Evolutionary conservation across 2,888 invertebrate genomes (phyloP), one percentile per base, ranked within the genome.

Genomic region (Drosophila mimetica): DNA sequence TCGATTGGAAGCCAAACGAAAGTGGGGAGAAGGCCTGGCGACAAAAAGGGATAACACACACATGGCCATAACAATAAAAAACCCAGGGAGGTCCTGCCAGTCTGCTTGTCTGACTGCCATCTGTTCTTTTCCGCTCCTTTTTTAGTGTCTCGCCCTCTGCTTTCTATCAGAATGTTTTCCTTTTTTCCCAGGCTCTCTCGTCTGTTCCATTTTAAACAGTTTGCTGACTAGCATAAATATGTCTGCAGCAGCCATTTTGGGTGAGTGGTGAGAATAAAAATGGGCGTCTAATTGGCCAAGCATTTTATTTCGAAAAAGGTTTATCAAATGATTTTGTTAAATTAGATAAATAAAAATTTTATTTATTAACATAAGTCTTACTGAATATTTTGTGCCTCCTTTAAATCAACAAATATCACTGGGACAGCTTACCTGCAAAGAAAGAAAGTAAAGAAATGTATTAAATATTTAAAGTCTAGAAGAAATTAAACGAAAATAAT

Each of bases 141-240:
- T 32, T 69, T 69, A 34, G 44, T 51, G 58, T 50, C 44, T 32
- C 30, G 48, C 30, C 42, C 16, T 51, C 20, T 25, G 14, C 22
- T 37, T 50, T 34, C 57, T 25, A 57, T 50, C 36, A 42, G 30
- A 50, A 25, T 22, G 48, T 44, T 37, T 46, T 55, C 36, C 50
- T 58, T 70, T 46, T 46, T 34, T n/a, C n/a, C 8, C 32, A 46
- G 39, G 41, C 28, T 39, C 9, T 47, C 9, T 16, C 39, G 36
- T 51, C 55, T 66, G 69, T 36, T 37, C 51, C 55, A 66, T 20
- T 73, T 77, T 77, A 83, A 79, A 65, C 71, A 64, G 75, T 67
- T 80, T 83, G 74, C 50, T 50, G 66, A 52, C 74, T 71, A 66
- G 71, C 76, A 76, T 61, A 79, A 85, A 72, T 80, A 75, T 86